Evolutionary conservation across 2,888 invertebrate genomes (phyloP), one percentile per base, ranked within the genome.

Genomic region (Gonocerus acuteangulatus): DNA sequence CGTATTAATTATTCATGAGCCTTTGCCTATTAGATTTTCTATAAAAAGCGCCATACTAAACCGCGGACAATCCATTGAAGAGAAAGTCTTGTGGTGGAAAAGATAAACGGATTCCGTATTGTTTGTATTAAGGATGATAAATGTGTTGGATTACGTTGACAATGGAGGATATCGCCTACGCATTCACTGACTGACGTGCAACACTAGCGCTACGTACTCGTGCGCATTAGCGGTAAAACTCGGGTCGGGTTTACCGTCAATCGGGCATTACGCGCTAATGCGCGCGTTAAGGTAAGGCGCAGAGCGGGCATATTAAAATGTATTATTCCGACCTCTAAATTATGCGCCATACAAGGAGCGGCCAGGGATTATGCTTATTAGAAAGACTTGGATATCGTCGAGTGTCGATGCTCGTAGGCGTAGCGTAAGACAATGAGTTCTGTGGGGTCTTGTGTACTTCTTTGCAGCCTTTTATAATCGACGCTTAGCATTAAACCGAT

Each of bases 261-360:
- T n/a, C n/a, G n/a, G n/a, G n/a, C n/a, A n/a, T n/a, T n/a, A n/a
- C n/a, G n/a, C n/a, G n/a, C n/a, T n/a, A n/a, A n/a, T n/a, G n/a
- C n/a, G n/a, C n/a, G n/a, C n/a, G n/a, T n/a, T n/a, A n/a, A 27
- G 27, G 27, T 6, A 6, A 27, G 27, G 27, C 44, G 6, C 18
- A 4, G 4, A 9, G 4, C 58, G 52, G 52, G 42, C 56, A 57
- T 63, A 60, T 63, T 63, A 63, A 63, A 60, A 63, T 63, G 60
- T 63, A 63, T 63, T 63, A 63, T 63, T 63, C 63, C 60, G 60
- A 63, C 63, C 63, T 63, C 60, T 60, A 60, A 63, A 63, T 63
- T 63, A 63, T 63, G 63, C 63, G 45, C 63, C 63, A 60, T 63
- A 62, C 60, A 63, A 63, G 63, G 63, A 56, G 63, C 63, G 63